These are phyloP conservation scores for Gambusia affinis DNA, from an alignment of 2,113 vertebrate species.

Conservation along the genomic window DNA sequence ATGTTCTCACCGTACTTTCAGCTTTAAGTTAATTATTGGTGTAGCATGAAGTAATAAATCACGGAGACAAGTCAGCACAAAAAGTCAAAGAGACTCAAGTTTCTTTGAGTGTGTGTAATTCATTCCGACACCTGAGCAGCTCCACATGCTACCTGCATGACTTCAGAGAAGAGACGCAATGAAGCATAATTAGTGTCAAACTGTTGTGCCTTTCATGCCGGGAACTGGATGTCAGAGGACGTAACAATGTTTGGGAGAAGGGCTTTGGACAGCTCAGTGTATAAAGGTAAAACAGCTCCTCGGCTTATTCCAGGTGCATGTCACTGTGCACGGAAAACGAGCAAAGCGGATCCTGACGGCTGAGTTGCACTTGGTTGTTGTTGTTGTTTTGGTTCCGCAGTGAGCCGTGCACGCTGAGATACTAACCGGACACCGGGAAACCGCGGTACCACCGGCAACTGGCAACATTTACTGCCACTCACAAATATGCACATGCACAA, in stretches of 20 bases:
- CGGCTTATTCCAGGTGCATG: constrained; percentile 1
- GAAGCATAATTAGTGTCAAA: constrained; percentile 27
- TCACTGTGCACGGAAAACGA: constrained; percentile 12
- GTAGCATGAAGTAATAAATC: constrained; percentile 15
- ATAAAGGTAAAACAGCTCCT: constrained; percentile 6
- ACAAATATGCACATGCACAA: constrained; percentile 7
- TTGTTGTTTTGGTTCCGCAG: neutral
- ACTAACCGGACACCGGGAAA: constrained; percentile 31
- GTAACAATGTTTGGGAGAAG: constrained; percentile 11
- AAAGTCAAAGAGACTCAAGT: constrained; percentile 39
- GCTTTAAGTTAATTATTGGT: constrained; percentile 27
- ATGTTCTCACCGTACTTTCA: constrained; percentile 25
- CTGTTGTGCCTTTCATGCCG: neutral
- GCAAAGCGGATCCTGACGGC: constrained; percentile 13
- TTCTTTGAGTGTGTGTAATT: constrained; percentile 32
- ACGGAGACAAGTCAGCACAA: constrained; percentile 37
- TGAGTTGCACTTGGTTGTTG: constrained; percentile 14
- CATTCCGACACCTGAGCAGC: constrained; percentile 45
- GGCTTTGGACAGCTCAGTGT: neutral
- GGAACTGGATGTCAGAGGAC: constrained; percentile 24
- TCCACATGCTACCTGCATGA: constrained; percentile 32
- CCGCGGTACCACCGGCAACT: constrained; percentile 42
- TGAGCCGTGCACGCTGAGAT: constrained; percentile 15
- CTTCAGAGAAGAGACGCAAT: constrained; percentile 29
- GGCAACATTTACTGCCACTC: constrained; percentile 32